Conservation (phyloP, 2,113 vertebrate genomes). For the Orientallactaga bullata region DNA sequence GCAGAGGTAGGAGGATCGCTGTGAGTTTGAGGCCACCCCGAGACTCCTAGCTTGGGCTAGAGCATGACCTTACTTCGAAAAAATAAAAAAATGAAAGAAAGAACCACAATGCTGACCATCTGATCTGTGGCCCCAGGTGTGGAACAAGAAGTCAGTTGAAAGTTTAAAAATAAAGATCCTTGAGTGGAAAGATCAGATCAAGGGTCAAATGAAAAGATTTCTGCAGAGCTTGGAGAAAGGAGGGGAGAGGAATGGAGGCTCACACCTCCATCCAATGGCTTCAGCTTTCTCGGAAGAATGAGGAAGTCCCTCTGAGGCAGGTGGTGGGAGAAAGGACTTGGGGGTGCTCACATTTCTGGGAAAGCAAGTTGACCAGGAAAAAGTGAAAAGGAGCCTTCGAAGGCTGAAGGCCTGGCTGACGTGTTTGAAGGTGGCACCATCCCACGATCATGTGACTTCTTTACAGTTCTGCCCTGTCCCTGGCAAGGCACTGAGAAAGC, state of each 20-base stretch:
- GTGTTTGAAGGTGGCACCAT: not conserved
- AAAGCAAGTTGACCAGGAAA: not conserved
- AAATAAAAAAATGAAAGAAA: no score
- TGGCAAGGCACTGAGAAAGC: not conserved
- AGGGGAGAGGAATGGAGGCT: not conserved
- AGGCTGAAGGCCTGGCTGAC: not conserved
- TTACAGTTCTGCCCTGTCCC: not conserved
- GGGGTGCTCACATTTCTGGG: not conserved
- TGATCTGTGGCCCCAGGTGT: not conserved
- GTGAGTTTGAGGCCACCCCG: no score
- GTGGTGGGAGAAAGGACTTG: not conserved
- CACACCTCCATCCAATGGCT: not conserved
- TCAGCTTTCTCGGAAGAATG: not conserved
- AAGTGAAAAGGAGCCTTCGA: not conserved
- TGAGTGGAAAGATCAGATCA: not conserved
- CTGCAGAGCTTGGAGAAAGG: not conserved
- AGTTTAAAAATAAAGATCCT: conserved; percentile 9
- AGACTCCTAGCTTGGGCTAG: no score
- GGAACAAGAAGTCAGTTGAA: not conserved
- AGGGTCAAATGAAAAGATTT: not conserved
- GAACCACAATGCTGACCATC: no score
- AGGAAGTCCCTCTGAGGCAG: not conserved
- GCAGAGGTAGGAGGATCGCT: no score
- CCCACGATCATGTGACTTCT: not conserved
- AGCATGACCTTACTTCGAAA: no score